Conservation (phyloP, 2,888 invertebrate species). For the Byasa hedistus region DNA sequence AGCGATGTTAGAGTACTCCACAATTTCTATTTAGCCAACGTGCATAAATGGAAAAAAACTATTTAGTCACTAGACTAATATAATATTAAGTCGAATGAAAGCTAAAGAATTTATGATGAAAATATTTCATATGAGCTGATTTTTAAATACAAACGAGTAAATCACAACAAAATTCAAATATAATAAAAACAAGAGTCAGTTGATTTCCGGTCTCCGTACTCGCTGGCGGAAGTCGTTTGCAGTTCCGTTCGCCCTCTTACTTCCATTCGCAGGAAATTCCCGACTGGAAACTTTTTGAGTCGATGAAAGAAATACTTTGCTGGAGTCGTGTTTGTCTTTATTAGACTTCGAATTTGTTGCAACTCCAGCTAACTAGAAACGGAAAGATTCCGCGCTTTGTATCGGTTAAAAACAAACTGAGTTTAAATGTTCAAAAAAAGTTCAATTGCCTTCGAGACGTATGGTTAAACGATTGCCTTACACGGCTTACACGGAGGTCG, state of each 20-base stretch:
- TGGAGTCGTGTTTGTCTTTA: conserved; percentile 52
- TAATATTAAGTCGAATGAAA: neutral
- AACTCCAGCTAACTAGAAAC: conserved; percentile 39
- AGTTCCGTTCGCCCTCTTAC: conserved; percentile 55
- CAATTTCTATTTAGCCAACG: no score
- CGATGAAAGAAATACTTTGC: conserved; percentile 68
- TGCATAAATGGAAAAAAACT: no score
- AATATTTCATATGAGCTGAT: neutral
- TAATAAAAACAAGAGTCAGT: conserved; percentile 31
- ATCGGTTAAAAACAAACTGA: neutral
- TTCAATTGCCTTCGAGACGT: neutral
- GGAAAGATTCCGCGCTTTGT: conserved; percentile 40
- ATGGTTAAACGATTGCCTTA: no score
- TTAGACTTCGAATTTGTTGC: conserved; percentile 55
- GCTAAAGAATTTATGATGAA: neutral
- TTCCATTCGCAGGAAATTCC: conserved; percentile 53
- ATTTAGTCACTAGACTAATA: no score
- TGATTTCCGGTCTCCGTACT: conserved; percentile 42
- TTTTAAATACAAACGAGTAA: conserved; percentile 5
- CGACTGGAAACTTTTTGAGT: conserved; percentile 52
- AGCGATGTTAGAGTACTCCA: no score
- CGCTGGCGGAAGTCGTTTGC: conserved; percentile 61
- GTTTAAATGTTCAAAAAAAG: neutral
- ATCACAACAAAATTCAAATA: conserved; percentile 29
- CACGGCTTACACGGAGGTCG: no score